Base-by-base conservation (phyloP, 2,797 vertebrate species). In the Emydoidea blandingii region DNA sequence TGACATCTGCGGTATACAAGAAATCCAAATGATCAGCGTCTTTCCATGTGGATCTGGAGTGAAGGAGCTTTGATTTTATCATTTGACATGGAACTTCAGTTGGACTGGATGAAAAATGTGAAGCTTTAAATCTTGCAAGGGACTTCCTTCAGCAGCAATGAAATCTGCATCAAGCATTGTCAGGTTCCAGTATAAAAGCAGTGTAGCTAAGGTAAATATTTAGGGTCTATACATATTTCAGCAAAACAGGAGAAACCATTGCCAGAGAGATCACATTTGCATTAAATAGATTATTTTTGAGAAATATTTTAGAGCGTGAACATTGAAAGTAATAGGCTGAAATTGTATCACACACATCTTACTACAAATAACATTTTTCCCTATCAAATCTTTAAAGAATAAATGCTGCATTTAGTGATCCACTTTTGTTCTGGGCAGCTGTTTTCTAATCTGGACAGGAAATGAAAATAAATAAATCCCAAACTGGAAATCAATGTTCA, bases 381-480 rank as follows among this genome's bases (percentile, higher is more conserved):
- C 27, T 23, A 86, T 4, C 81, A 79, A 57, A 27, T 96, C 81
- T 88, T 92, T 87, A 52, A 87, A 87, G 76, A 94, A 57, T 96
- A 88, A 86, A 92, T 95, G 44, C 54, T 96, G 16, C 81, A 37
- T 87, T 85, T 94, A 90, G 16, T 96, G 72, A 83, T 18, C 81
- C 76, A 8, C 59, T 96, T 94, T 81, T 41, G 89, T 83, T 94
- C 87, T 91, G 85, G 84, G 59, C 83, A 89, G 76, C 27, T 25
- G 8, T 25, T 81, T 94, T 94, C 94, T 88, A 57, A 34, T 74
- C 76, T 92, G 74, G 8, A 74, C 82, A 87, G 52, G 37, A 95
- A 97, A 97, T 97, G 95, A 97, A 97, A 44, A 82, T 92, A 37
- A 37, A 37, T 19, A 18, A 93, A 12, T 89, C 87, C 50, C 34